Evolutionary conservation across 1,140 invertebrate genomes (phyloP).

Genomic region (Brachystomella parvula): DNA sequence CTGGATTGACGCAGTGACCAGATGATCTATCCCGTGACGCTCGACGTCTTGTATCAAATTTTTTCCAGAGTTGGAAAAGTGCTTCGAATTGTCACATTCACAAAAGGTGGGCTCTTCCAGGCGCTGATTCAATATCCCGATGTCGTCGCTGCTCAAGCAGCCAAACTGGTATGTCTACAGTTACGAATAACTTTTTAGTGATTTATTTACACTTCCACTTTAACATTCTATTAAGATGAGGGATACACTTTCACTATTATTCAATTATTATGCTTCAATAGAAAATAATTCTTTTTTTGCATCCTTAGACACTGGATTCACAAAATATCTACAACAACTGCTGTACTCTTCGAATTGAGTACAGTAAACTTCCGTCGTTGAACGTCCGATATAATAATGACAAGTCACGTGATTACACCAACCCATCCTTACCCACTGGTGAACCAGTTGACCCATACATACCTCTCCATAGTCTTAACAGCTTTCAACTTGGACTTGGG

Average conservation of each 20-base stretch:
- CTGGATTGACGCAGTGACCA: too few species aligned
- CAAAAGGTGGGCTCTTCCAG: conserved; percentile 99
- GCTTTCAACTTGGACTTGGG: conserved; percentile 1
- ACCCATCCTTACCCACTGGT: conserved; percentile 89
- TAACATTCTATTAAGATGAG: not conserved
- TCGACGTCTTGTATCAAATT: conserved; percentile 89
- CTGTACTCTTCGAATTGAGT: conserved; percentile 98
- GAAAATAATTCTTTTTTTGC: not conserved
- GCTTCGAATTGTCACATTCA: conserved; percentile 98
- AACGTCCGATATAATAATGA: conserved; percentile 99
- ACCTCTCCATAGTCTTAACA: not conserved
- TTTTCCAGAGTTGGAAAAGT: conserved; percentile 97
- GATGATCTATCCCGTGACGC: conserved; percentile 93
- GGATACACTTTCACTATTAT: not conserved
- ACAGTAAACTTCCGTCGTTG: conserved; percentile 92
- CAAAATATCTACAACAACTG: conserved; percentile 99
- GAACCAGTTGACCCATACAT: conserved; percentile 48
- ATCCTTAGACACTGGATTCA: conserved; percentile 75
- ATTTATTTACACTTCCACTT: too few species aligned
- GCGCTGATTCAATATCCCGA: conserved; percentile 97
- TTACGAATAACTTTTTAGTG: conserved; percentile 8
- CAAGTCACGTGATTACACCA: conserved; percentile 97
- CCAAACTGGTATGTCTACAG: conserved; percentile 70
- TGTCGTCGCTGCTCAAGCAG: conserved; percentile 87
- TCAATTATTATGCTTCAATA: not conserved